A percentile compares a stretch with the other conserved stretches of the same genome.
These are phyloP conservation scores for Galagoides demidoff DNA, from an alignment of 2,797 vertebrate species.

Conservation along the genomic window DNA sequence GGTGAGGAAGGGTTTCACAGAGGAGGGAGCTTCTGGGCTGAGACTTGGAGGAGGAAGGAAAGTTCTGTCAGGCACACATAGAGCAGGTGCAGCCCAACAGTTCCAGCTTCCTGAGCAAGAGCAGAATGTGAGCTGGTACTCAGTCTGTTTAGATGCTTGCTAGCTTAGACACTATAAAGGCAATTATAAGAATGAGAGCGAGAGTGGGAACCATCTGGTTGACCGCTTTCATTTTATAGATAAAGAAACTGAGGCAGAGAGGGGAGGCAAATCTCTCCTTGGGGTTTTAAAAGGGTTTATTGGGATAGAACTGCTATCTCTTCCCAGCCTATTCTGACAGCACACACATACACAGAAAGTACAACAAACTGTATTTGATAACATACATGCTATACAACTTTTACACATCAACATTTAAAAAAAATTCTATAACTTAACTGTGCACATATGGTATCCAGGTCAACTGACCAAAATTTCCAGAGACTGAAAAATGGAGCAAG, in stretches of 20 bases:
- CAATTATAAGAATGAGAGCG: not conserved
- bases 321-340: not conserved
- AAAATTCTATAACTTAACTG: not conserved
- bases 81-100: not conserved
- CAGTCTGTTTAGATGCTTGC: not conserved
- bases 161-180: not conserved
- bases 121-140: not conserved
- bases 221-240: not conserved
- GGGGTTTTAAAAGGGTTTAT: not conserved
- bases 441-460: not conserved
- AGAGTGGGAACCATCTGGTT: not conserved
- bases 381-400: not conserved
- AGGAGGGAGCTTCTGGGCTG: not conserved
- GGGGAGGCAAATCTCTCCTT: not conserved
- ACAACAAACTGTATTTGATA: not conserved
- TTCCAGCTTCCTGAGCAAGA: not conserved
- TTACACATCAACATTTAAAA: not conserved
- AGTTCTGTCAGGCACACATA: not conserved
- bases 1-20: not conserved
- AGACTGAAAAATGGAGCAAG: constrained; percentile 56
- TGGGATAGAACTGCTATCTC: not conserved
- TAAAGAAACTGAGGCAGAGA: constrained; percentile 27
- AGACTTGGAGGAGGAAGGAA: not conserved
- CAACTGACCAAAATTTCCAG: constrained; percentile 25
- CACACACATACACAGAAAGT: not conserved